Evolutionary conservation across 2,113 vertebrate species (phyloP).

Genomic region (Cephalopterus ornatus): DNA sequence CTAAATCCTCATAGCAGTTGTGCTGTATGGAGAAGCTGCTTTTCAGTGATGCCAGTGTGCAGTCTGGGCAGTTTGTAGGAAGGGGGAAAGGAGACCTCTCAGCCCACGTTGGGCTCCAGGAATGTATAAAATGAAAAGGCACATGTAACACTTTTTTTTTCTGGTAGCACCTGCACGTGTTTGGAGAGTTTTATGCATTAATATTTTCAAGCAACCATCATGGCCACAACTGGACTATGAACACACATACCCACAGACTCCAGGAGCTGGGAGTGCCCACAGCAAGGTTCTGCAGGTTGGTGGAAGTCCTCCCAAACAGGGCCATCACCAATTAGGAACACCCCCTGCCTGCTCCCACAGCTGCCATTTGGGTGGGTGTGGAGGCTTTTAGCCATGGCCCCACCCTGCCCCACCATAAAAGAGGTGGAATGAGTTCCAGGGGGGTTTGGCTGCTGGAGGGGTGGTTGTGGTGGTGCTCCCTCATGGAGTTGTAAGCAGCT

Average conservation of each 20-base stretch:
- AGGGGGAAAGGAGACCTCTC: not conserved
- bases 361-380: not conserved
- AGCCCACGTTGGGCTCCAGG: accelerated
- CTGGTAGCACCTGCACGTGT: accelerated
- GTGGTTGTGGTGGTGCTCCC: not conserved
- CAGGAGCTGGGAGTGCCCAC: not conserved
- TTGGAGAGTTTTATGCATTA: not conserved
- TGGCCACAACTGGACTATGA: not conserved
- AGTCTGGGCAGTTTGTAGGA: not conserved
- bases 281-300: accelerated
- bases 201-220: not conserved
- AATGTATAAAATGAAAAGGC: not conserved
- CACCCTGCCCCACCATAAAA: not conserved
- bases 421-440: accelerated
- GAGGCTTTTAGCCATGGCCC: not conserved
- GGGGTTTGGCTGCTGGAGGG: accelerated
- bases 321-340: not conserved
- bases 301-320: accelerated
- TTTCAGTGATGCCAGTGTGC: accelerated
- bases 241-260: accelerated
- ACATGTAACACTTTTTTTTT: accelerated
- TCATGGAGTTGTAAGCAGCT: accelerated
- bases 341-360: not conserved
- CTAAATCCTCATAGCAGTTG: not conserved
- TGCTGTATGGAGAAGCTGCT: not conserved